Evolutionary conservation across 1,140 invertebrate species (phyloP).

Genomic region (Cherax destructor): DNA sequence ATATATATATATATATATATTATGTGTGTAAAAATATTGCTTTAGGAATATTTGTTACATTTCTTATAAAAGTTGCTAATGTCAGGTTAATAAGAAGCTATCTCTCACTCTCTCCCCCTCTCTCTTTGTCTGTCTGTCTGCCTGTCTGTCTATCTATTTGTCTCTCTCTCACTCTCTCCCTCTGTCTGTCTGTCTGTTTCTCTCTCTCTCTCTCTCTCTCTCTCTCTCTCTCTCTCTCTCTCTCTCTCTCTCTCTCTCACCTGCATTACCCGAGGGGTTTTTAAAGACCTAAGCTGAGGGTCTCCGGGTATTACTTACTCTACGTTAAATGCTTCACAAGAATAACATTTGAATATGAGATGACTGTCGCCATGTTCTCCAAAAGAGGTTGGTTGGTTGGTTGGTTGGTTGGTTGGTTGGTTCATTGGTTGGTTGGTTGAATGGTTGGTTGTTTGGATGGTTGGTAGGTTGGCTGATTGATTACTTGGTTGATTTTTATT

Average conservation of each 20-base stretch:
- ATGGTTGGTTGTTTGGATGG: too few relatives aligned
- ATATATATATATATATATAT: not conserved
- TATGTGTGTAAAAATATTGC: too few relatives aligned
- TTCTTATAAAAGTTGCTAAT: too few relatives aligned
- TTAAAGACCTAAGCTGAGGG: not conserved
- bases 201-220: not conserved
- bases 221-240: not conserved
- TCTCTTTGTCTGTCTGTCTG: not conserved
- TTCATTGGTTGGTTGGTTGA: too few relatives aligned
- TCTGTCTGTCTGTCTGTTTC: too few relatives aligned
- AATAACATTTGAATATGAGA: slow-evolving; percentile 7
- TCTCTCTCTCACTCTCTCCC: not conserved
- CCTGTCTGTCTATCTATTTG: too few relatives aligned
- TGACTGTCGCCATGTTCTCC: not conserved
- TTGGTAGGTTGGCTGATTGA: too few relatives aligned
- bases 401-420: too few relatives aligned
- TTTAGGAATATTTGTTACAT: too few relatives aligned
- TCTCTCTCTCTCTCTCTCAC: not conserved
- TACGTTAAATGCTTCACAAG: not conserved
- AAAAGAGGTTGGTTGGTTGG: not conserved
- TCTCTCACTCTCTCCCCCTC: too few relatives aligned
- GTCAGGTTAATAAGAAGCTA: not conserved
- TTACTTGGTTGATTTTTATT: too few relatives aligned
- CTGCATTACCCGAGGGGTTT: not conserved
- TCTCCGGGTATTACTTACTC: slow-evolving; percentile 9